Evolutionary conservation across 2,113 vertebrate species (phyloP), one percentile per base, ranked within the genome.

Genomic region (Seriola aureovittata): DNA sequence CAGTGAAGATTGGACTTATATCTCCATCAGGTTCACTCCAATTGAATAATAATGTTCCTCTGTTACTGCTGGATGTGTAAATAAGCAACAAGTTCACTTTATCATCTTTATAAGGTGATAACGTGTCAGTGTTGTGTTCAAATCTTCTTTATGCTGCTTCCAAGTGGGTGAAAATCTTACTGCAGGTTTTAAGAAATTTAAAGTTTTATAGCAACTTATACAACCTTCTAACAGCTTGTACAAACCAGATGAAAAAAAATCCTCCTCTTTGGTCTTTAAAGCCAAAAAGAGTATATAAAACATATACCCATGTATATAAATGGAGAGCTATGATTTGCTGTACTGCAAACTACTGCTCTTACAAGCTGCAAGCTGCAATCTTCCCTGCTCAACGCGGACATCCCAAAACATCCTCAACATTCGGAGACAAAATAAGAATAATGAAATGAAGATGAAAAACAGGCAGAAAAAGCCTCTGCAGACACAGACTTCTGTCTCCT

Each of bases 401-500:
- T 19, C 34, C 19, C 3, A 34, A 60, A 65, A 42, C 40, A 59
- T 46, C 25, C 59, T 9, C 13, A 23, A 59, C 5, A 81, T 62
- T 36, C 25, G 42, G 44, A 44, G 29, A 36, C 54, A 54, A 70
- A 16, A 4, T 29, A 4, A 40, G 25, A 79, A 52, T 17, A 40
- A 70, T 17, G 25, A 57, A 17, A 80, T 2, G 29, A 72, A 8
- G 25, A 29, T 11, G 21, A 12, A 16, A 57, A 75, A 44, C 50
- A 63, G 54, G 29, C 38, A 46, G 50, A 34, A 71, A 55, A 40
- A 17, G 48, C 38, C 48, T 64, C 36, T 46, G n/a, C 70, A 75
- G 69, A 64, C n/a, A 0, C 62, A 78, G 44, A 62, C 75, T 68
- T 59, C 19, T 34, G 68, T 48, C 38, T 78, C 66, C 21, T 40